Percentiles rank a stretch among this genome's conserved stretches.
These are phyloP conservation scores for Alaudala cheleensis DNA, from an alignment of 2,113 vertebrate species.

Conservation along the genomic window DNA sequence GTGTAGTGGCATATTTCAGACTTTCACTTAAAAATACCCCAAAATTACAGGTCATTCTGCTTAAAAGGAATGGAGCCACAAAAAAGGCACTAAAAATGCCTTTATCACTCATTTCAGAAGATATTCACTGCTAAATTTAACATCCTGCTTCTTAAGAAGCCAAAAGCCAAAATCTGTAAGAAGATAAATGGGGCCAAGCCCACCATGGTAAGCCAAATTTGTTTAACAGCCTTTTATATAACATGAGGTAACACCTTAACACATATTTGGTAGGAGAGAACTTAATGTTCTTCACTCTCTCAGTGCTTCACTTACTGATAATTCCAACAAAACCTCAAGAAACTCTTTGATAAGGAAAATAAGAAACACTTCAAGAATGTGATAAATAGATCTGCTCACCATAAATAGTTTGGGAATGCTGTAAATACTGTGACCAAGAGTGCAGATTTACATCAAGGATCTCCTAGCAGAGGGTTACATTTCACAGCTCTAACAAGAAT, in stretches of 20 bases:
- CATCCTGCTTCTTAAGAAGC: not conserved
- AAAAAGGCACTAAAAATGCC: fast-evolving
- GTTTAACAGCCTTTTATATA: not conserved
- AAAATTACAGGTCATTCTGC: not conserved
- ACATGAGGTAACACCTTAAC: not conserved
- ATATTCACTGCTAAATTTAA: not conserved
- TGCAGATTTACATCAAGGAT: not conserved
- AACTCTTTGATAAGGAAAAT: not conserved
- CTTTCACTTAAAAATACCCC: not conserved
- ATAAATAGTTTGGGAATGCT: not conserved
- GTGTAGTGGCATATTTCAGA: not conserved
- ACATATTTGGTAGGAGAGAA: not conserved
- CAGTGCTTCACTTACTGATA: not conserved
- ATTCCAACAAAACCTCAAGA: not conserved
- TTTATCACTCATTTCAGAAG: not conserved
- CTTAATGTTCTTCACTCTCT: not conserved
- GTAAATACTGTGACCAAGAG: not conserved
- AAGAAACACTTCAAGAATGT: not conserved
- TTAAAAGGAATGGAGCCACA: not conserved
- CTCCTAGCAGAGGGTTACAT: not conserved
- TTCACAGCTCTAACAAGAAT: not conserved
- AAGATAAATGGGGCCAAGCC: not conserved
- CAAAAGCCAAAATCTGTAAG: not conserved
- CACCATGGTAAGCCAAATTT: not conserved
- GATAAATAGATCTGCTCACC: not conserved